Percentiles rank a stretch among this genome's conserved stretches.
Conservation (phyloP, 2,113 vertebrate species). For the Bos javanicus region DNA sequence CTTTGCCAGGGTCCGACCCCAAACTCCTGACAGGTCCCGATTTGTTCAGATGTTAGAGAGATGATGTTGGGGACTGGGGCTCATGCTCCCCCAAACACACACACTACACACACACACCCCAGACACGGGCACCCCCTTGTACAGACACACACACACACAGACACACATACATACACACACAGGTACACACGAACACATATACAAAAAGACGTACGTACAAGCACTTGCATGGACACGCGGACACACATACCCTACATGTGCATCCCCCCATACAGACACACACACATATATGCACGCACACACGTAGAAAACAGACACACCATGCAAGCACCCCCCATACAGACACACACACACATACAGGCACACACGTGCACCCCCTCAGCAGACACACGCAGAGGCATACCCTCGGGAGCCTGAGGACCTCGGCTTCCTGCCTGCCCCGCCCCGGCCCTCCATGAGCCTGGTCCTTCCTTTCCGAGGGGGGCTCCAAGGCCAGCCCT, state of each 20-base stretch:
- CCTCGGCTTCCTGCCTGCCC: not conserved
- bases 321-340: not conserved
- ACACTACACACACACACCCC: rapidly evolving
- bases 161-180: not conserved
- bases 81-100: not conserved
- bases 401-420: not conserved
- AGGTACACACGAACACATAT: not conserved
- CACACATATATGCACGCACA: not conserved
- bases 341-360: not conserved
- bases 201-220: not conserved
- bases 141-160: not conserved
- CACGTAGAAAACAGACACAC: not conserved
- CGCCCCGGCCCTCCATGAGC: rapidly evolving
- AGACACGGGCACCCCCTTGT: not conserved
- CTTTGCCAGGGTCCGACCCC: not conserved
- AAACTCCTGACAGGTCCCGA: not conserved
- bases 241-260: not conserved
- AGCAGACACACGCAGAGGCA: not conserved
- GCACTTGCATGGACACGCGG: not conserved
- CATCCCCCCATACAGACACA: not conserved
- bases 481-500: no score
- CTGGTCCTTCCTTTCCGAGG: no score
- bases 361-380: not conserved
- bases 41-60: not conserved
- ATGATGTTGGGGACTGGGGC: not conserved